Evolutionary conservation across 1,140 invertebrate species (phyloP).

Genomic region (Dendrolimus punctatus): DNA sequence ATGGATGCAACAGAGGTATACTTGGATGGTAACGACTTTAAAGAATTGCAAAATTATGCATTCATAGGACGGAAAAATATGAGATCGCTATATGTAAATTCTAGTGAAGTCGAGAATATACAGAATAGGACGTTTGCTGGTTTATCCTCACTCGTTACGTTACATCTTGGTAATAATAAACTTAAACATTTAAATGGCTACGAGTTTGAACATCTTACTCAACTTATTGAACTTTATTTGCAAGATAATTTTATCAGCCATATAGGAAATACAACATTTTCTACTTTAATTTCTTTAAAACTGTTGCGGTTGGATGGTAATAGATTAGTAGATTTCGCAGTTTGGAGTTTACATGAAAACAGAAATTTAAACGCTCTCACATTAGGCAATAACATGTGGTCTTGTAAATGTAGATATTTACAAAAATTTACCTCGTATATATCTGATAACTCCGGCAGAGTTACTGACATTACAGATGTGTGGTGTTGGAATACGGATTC

Average conservation of each 20-base stretch:
- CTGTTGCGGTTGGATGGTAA: constrained; percentile 89
- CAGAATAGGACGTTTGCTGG: constrained; percentile 95
- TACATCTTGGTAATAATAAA: constrained; percentile 91
- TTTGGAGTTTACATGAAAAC: constrained; percentile 86
- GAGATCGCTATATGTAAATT: constrained; percentile 88
- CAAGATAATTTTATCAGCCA: constrained; percentile 87
- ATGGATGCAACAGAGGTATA: constrained; percentile 96
- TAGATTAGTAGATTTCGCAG: constrained; percentile 82
- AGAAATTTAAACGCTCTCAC: constrained; percentile 79
- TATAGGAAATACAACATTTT: constrained; percentile 86
- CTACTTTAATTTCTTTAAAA: constrained; percentile 82
- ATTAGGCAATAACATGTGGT: constrained; percentile 88
- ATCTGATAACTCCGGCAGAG: constrained; percentile 83
- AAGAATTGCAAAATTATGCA: constrained; percentile 88
- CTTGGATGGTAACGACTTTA: constrained; percentile 91
- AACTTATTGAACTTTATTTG: constrained; percentile 88
- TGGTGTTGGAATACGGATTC: constrained; percentile 84
- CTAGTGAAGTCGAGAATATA: constrained; percentile 87
- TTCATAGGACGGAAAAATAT: constrained; percentile 95
- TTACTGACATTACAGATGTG: constrained; percentile 81
- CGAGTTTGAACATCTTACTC: constrained; percentile 89
- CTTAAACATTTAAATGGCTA: constrained; percentile 86
- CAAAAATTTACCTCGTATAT: constrained; percentile 89
- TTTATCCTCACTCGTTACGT: constrained; percentile 83
- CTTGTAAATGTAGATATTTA: constrained; percentile 91